Evolutionary conservation across 1,140 invertebrate genomes (phyloP), one percentile per base, ranked within the genome.

Genomic region (Oryzaephilus surinamensis): DNA sequence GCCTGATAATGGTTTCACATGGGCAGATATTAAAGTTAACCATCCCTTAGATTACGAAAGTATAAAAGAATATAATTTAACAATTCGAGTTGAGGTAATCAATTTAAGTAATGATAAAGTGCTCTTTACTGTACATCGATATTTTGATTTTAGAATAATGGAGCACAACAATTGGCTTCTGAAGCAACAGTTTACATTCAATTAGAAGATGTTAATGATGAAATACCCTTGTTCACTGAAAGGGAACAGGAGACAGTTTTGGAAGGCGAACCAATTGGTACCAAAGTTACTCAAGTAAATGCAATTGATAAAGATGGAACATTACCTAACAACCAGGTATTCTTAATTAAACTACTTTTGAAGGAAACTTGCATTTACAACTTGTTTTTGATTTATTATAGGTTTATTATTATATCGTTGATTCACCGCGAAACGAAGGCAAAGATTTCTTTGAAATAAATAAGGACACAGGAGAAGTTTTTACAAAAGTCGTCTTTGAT

Each of bases 291-390:
- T 14, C 88, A 94, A 69, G 88, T 97, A 48, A 87, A 92, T 62
- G 93, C 94, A 14, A 88, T 91, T 30, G 94, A 98, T 68, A 91
- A 90, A 60, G 94, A 98, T 66, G 90, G 90, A 52, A 95, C 89
- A 15, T 86, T 84, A 53, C 90, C 89, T 13, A 93, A 93, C 63
- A 94, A 93, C 69, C 78, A 89, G 73, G 88, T 92, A 69, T 69
- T 24, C 23, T 4, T 3, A 7, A 24, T n/a, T 20, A 20, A 20
- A 20, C 8, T 5, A 8, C 19, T 5, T 8, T 24, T n/a, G 3
- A 24, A 24, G n/a, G n/a, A n/a, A n/a, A n/a, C n/a, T n/a, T n/a
- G n/a, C n/a, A n/a, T n/a, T n/a, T n/a, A n/a, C n/a, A n/a, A n/a
- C n/a, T n/a, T 21, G 14, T 35, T 39, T 23, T 8, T 26, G 34